Conservation (phyloP, 2,797 vertebrate species). For the Adrianichthys oophorus region DNA sequence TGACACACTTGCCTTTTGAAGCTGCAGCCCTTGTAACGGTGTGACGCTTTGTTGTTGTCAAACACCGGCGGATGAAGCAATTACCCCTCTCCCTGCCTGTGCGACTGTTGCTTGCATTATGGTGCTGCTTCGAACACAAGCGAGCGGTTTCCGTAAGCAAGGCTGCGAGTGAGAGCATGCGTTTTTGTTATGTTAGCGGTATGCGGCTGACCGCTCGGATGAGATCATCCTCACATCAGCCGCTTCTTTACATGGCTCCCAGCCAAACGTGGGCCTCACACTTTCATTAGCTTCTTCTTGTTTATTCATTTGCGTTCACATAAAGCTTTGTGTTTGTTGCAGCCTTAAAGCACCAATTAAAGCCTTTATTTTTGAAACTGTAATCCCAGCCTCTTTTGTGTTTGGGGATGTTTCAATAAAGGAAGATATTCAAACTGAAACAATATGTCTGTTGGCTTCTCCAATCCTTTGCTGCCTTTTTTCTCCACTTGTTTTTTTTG, state of each 20-base stretch:
- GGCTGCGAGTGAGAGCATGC: conserved; percentile 7
- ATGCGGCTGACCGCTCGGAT: conserved; percentile 51
- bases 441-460: too few species aligned
- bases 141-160: conserved; percentile 9
- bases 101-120: conserved; percentile 25
- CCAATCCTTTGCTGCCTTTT: too few species aligned
- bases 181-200: conserved; percentile 16
- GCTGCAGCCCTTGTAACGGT: conserved; percentile 28
- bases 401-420: too few species aligned
- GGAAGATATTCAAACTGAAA: too few species aligned
- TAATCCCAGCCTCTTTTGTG: too few species aligned
- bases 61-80: conserved; percentile 35
- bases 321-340: background rate
- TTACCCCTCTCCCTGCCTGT: conserved; percentile 48
- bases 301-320: background rate
- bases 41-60: conserved; percentile 46
- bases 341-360: too few species aligned
- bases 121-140: conserved; percentile 8
- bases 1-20: conserved; percentile 32
- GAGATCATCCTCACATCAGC: conserved; percentile 64
- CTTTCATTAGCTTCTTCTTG: conserved; percentile 8
- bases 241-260: conserved; percentile 41
- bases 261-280: conserved; percentile 25
- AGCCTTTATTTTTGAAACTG: too few species aligned
- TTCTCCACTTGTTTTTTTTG: background rate